Conservation (phyloP, 2,113 vertebrate genomes). For the Zosterops japonicus region DNA sequence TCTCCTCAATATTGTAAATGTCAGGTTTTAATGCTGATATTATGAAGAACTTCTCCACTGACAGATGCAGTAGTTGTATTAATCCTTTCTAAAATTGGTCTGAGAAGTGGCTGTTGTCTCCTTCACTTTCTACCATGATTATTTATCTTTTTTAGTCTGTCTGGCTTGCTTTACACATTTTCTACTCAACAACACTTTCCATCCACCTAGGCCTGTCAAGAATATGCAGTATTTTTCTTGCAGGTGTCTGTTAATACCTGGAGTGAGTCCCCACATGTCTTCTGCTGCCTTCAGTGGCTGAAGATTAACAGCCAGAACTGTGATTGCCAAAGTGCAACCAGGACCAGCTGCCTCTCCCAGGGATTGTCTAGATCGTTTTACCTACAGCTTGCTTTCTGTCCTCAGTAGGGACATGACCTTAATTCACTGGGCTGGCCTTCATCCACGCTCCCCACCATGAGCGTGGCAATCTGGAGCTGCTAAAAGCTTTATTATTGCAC, state of each 20-base stretch:
- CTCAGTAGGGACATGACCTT: conserved; percentile 61
- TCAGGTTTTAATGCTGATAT: neutral
- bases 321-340: conserved; percentile 6
- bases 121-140: neutral
- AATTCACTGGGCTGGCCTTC: conserved; percentile 60
- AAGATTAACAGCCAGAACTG: neutral
- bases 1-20: conserved; percentile 23
- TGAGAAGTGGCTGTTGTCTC: neutral
- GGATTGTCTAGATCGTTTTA: conserved; percentile 20
- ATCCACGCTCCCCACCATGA: neutral
- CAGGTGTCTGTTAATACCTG: neutral
- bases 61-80: neutral
- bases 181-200: neutral
- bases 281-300: neutral
- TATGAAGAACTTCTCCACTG: neutral
- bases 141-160: neutral
- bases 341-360: conserved; percentile 46
- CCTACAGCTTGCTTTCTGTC: conserved; percentile 49
- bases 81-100: neutral
- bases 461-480: conserved; percentile 47
- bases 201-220: neutral
- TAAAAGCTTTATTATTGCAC: conserved; percentile 54
- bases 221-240: neutral
- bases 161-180: neutral
- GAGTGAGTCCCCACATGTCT: neutral